Conservation (phyloP, 2,888 invertebrate species). For the Hermaeophaga mercurialis region DNA sequence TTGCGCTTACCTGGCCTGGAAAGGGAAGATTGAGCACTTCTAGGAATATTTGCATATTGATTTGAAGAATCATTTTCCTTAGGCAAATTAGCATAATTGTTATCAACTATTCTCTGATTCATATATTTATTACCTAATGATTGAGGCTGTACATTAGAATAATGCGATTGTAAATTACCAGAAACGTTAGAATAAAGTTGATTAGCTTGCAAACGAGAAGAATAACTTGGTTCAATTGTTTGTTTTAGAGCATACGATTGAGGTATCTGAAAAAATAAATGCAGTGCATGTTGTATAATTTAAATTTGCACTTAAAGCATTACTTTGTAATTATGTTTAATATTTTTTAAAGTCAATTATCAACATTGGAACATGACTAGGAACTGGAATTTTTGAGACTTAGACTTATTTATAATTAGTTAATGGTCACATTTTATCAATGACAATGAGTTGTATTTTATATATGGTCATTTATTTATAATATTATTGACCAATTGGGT, state of each 20-base stretch:
- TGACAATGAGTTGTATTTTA: too few species aligned
- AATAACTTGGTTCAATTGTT: conserved; percentile 75
- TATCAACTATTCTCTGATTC: conserved; percentile 36
- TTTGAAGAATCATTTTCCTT: conserved; percentile 29
- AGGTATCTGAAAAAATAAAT: conserved; percentile 65
- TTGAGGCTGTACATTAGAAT: conserved; percentile 48
- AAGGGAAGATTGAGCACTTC: conserved; percentile 38
- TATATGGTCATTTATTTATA: too few species aligned
- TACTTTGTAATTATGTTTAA: too few species aligned
- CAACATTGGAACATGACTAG: too few species aligned
- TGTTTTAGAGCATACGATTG: conserved; percentile 75
- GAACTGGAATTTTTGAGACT: too few species aligned
- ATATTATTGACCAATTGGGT: too few species aligned
- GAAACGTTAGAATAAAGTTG: conserved; percentile 57
- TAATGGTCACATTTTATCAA: too few species aligned
- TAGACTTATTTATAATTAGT: too few species aligned
- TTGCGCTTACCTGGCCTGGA: conserved; percentile 35
- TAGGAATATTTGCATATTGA: conserved; percentile 42
- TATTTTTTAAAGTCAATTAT: too few species aligned
- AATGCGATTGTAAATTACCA: conserved; percentile 53
- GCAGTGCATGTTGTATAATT: too few species aligned
- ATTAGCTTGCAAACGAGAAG: conserved; percentile 67
- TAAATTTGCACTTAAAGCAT: too few species aligned
- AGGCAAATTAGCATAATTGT: conserved; percentile 47
- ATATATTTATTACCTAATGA: conserved; percentile 37